Conservation (phyloP, 2,888 invertebrate species). For the Mimachlamys varia region DNA sequence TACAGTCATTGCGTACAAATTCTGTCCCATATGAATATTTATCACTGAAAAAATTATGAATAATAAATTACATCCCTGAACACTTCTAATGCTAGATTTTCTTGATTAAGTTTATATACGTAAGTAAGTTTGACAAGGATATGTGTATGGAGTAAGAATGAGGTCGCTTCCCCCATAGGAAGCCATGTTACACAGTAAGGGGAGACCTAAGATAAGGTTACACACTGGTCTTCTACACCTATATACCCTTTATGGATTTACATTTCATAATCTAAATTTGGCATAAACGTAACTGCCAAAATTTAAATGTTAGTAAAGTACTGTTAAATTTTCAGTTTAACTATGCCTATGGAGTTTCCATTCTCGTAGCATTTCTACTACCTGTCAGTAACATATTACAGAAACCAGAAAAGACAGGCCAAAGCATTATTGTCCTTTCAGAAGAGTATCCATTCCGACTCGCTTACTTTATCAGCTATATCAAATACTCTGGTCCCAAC, state of each 20-base stretch:
- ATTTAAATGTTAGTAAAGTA: not conserved
- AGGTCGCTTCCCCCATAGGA: not conserved
- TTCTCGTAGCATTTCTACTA: not conserved
- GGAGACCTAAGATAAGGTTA: not conserved
- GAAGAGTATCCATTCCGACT: not conserved
- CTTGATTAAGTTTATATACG: not conserved
- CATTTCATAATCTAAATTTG: constrained; percentile 4
- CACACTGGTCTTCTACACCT: not conserved
- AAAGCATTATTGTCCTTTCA: not conserved
- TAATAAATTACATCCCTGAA: not conserved
- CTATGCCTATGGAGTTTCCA: too few species aligned
- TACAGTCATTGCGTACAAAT: constrained; percentile 17
- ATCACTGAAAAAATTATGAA: constrained; percentile 25
- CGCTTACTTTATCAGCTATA: not conserved
- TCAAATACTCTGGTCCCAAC: not conserved
- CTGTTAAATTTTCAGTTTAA: not conserved
- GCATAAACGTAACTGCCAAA: not conserved
- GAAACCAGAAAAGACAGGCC: not conserved
- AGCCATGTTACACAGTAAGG: not conserved
- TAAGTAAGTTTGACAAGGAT: not conserved
- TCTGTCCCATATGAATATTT: constrained; percentile 30
- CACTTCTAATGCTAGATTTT: constrained; percentile 14
- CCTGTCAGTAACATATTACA: not conserved
- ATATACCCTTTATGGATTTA: not conserved
- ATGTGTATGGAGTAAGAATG: not conserved